These are phyloP conservation scores for Leptopilina clavipes DNA, from an alignment of 1,140 invertebrate species.

Conservation along the genomic window DNA sequence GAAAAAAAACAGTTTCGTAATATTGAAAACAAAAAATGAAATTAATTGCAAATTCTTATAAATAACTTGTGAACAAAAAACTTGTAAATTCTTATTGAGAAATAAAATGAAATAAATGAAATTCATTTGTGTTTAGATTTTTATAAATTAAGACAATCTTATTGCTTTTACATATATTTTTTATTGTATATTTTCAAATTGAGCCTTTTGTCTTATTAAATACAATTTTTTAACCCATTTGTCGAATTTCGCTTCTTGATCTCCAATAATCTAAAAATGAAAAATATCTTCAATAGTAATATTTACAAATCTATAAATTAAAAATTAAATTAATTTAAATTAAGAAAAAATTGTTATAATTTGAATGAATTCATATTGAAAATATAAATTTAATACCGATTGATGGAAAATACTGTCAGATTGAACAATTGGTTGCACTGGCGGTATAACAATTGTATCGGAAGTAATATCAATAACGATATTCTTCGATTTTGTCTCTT, in stretches of 20 bases:
- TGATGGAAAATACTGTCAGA: slow-evolving; percentile 72
- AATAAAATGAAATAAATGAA: slow-evolving; percentile 47
- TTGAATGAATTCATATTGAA: not conserved
- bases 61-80: slow-evolving; percentile 25
- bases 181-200: slow-evolving; percentile 52
- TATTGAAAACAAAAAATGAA: not conserved
- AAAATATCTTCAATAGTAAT: not conserved
- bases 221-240: slow-evolving; percentile 75
- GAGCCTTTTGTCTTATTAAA: slow-evolving; percentile 70
- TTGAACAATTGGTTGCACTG: slow-evolving; percentile 51
- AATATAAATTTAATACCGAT: slow-evolving; percentile 60
- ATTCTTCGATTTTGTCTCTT: slow-evolving; percentile 69
- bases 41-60: not conserved
- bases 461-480: slow-evolving; percentile 69
- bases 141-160: not conserved
- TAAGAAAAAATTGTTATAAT: no score
- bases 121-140: not conserved
- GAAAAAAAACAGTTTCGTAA: not conserved
- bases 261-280: slow-evolving; percentile 67
- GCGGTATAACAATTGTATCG: slow-evolving; percentile 69
- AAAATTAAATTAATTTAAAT: no score
- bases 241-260: slow-evolving; percentile 70
- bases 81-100: slow-evolving; percentile 55
- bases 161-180: not conserved
- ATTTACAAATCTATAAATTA: not conserved